A percentile compares a stretch with the other conserved stretches of the same genome.
phyloP scores from a whole-genome alignment of 30 jellyfish, hydroid and myxozoan species.

The Aurelia coerulea region DNA sequence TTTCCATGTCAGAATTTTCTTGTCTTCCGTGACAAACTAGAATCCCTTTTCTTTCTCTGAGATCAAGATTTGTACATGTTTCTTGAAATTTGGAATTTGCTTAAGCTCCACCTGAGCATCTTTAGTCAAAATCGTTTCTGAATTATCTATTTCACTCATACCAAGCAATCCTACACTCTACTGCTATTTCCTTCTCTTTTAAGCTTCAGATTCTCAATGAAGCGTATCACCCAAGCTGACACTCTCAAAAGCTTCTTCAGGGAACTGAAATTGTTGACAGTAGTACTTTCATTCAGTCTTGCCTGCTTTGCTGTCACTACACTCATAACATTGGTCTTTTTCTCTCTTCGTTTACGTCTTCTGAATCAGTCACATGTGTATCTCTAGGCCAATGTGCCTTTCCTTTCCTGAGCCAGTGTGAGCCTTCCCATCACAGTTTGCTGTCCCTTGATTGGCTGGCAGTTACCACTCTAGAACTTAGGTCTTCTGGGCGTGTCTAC shows the following conservation, averaged over 20 bases:
- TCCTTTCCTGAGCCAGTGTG: too few relatives aligned
- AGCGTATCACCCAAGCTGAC: conserved; percentile 62
- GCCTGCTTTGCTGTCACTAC: conserved; percentile 5
- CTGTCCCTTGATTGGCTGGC: too few relatives aligned
- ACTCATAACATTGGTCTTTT: conserved; percentile 3
- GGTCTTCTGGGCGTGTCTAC: conserved; percentile 17
- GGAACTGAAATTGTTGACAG: conserved; percentile 12
- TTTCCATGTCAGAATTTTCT: conserved; percentile 14
- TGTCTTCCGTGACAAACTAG: conserved; percentile 22
- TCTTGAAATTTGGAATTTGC: background rate
- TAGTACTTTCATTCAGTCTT: conserved; percentile 1
- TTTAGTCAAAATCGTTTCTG: conserved; percentile 36
- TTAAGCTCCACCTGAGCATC: conserved; percentile 36
- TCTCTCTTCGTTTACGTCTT: conserved; percentile 34
- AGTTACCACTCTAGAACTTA: too few relatives aligned
- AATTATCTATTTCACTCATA: conserved; percentile 7
- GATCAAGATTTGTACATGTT: background rate
- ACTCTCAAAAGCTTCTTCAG: conserved; percentile 23
- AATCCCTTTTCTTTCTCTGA: background rate
- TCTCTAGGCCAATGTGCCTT: conserved; percentile 2
- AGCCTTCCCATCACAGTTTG: too few relatives aligned
- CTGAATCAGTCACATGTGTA: conserved; percentile 2
- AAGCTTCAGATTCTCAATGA: conserved; percentile 18
- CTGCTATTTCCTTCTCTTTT: conserved; percentile 8
- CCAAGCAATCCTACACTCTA: background rate